phyloP scores from a whole-genome alignment of 2,113 vertebrate genomes.

The Indicator indicator region DNA sequence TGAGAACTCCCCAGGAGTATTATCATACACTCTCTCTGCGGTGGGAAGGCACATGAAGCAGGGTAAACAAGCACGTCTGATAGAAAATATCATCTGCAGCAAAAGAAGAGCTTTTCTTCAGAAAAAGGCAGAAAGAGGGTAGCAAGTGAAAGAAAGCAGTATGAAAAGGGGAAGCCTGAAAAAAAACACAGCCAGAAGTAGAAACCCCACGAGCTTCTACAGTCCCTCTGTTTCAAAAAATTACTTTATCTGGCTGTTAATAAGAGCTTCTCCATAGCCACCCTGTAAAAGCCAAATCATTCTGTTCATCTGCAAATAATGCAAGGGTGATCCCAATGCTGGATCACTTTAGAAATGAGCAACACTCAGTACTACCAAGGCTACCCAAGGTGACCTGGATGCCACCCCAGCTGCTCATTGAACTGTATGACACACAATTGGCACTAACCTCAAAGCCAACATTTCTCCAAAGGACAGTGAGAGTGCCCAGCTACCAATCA shows the following conservation, averaged over 20 bases:
- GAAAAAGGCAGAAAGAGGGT: not conserved
- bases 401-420: not conserved
- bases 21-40: not conserved
- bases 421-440: not conserved
- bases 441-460: not conserved
- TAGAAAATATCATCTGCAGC: not conserved
- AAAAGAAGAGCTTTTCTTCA: not conserved
- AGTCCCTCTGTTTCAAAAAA: not conserved
- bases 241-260: not conserved
- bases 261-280: not conserved
- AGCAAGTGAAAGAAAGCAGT: not conserved
- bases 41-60: not conserved
- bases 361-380: not conserved
- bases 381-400: not conserved
- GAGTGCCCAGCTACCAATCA: not conserved
- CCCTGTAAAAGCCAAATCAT: not conserved
- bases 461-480: not conserved
- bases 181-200: not conserved
- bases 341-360: not conserved
- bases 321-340: accelerated
- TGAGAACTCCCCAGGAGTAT: constrained; percentile 4
- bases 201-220: not conserved
- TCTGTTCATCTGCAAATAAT: not conserved
- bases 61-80: not conserved
- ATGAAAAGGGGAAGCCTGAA: not conserved